Evolutionary conservation across 1,140 invertebrate species (phyloP), one percentile per base, ranked within the genome.

Genomic region (Elysia chlorotica): DNA sequence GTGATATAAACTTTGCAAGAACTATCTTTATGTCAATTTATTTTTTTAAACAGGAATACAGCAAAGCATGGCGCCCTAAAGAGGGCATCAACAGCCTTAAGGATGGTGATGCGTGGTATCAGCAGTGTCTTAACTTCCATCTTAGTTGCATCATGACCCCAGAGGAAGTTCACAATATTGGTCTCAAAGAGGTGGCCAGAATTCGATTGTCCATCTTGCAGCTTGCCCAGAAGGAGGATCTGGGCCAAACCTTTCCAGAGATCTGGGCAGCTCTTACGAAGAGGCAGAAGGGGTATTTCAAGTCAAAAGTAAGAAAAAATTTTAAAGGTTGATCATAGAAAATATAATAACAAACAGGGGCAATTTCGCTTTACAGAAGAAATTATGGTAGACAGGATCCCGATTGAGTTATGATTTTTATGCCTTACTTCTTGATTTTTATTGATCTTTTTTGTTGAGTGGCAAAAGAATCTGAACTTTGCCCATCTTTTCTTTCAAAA

Each of bases 81-180:
- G 82, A 84, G 36, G 84, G 81, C 5, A 76, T 82, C 2, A 77
- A 74, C 36, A 76, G 78, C 23, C 65, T 88, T 0, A 82, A 83
- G 0, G 76, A 83, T 63, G 87, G 87, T 10, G 36, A 70, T 2
- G 76, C 73, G 2, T 81, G 78, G 37, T 88, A 88, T 75, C 68
- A 78, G 21, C 71, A 81, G 23, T 81, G 80, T 63, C 76, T 88
- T 37, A 79, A 83, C 28, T 87, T 82, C 67, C 85, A 88, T 74
- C 80, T 85, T 0, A 82, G 84, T 4, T 79, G 78, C 6, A 63
- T 72, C 23, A 77, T 84, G 72, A 80, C 79, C 0, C 80, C 86
- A 0, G 68, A 81, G 23, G 80, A 88, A 65, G 82, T 88, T 19
- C 86, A 88, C 69, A 65, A 85, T 6, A 74, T 87, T 63, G 87